Conservation (phyloP, 2,113 vertebrate genomes). For the Sander vitreus region DNA sequence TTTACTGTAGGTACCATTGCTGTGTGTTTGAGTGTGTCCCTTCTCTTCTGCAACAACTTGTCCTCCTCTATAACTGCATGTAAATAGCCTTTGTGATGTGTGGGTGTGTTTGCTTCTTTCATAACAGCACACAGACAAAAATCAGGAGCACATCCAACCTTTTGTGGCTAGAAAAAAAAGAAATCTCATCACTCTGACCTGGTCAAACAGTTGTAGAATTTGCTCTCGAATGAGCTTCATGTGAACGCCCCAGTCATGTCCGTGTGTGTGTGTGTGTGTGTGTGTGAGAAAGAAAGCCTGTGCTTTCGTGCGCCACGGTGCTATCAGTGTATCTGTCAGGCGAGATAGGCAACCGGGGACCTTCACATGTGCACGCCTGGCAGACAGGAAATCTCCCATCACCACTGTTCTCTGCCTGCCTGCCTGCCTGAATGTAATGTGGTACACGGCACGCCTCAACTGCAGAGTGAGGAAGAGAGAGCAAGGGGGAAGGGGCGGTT, state of each 20-base stretch:
- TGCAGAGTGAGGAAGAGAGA: conserved; percentile 29
- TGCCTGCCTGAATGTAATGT: conserved; percentile 57
- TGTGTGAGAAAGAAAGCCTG: neutral
- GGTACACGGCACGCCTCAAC: conserved; percentile 53
- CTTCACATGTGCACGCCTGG: conserved; percentile 61
- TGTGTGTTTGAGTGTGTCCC: conserved; percentile 21
- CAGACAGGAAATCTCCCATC: conserved; percentile 73
- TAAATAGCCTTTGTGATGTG: conserved; percentile 5
- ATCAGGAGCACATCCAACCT: neutral
- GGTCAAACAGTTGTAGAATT: conserved; percentile 8
- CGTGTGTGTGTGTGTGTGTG: conserved; percentile 6
- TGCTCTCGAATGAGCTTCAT: neutral
- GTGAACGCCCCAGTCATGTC: neutral
- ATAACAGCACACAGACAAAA: neutral
- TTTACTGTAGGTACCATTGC: conserved; percentile 20
- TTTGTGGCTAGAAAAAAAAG: neutral
- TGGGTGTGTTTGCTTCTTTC: neutral
- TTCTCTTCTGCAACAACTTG: conserved; percentile 32
- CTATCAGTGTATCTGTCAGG: conserved; percentile 64
- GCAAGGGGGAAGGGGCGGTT: neutral
- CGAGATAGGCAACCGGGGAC: conserved; percentile 54
- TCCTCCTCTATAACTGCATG: conserved; percentile 17
- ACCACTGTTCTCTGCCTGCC: conserved; percentile 50
- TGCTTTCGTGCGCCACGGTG: conserved; percentile 13
- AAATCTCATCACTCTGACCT: neutral